Conservation (phyloP, 2,797 vertebrate species). For the Melanotaenia trifasciata region DNA sequence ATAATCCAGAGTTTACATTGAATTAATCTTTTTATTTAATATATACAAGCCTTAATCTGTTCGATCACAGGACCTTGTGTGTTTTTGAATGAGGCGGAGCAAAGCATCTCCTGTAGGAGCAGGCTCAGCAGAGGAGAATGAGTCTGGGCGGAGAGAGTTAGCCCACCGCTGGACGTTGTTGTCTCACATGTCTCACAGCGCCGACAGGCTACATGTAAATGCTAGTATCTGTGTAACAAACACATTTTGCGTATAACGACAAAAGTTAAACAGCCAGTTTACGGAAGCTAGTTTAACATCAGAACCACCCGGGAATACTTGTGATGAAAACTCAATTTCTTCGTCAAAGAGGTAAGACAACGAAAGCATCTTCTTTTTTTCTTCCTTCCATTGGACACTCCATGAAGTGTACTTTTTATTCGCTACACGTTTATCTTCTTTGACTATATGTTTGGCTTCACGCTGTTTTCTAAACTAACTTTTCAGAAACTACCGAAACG, state of each 20-base stretch:
- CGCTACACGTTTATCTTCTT: background rate
- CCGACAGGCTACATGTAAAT: constrained; percentile 1
- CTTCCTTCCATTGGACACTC: constrained; percentile 5
- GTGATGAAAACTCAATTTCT: constrained; percentile 26
- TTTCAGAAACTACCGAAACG: constrained; percentile 6
- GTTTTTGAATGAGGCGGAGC: constrained; percentile 71
- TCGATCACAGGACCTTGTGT: constrained; percentile 29
- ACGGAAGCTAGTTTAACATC: background rate
- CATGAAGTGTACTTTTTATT: constrained; percentile 53
- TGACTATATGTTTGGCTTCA: background rate
- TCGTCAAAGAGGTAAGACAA: constrained; percentile 70
- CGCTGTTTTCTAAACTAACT: background rate
- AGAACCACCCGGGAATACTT: constrained; percentile 14
- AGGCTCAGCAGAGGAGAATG: constrained; percentile 45
- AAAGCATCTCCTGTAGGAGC: constrained; percentile 69
- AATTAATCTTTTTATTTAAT: background rate
- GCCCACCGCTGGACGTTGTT: constrained; percentile 37
- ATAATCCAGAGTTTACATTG: background rate
- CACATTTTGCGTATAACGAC: constrained; percentile 1
- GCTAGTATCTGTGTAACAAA: background rate
- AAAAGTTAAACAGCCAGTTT: background rate
- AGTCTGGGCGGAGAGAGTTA: constrained; percentile 72
- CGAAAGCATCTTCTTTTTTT: constrained; percentile 27
- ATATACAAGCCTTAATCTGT: background rate
- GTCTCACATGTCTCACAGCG: constrained; percentile 46